Conservation (phyloP, 2,888 invertebrate genomes). For the Amiota communis region DNA sequence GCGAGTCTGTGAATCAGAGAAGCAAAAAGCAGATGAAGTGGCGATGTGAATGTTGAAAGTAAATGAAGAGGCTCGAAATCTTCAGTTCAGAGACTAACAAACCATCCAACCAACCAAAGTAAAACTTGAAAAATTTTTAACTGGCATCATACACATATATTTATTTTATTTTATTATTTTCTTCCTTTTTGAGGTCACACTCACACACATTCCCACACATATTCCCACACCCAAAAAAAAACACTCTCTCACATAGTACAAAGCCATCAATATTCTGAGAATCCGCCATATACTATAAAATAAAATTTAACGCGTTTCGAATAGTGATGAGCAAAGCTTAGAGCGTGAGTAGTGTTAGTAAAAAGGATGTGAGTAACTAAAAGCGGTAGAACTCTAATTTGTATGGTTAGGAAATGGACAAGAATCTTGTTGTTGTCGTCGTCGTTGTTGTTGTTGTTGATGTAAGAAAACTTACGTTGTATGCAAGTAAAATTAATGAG, state of each 20-base stretch:
- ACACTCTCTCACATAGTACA: too few relatives aligned
- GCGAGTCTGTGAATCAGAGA: not conserved
- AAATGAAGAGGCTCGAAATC: not conserved
- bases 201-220: too few relatives aligned
- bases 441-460: not conserved
- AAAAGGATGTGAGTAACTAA: not conserved
- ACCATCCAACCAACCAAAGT: not conserved
- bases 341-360: not conserved
- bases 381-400: not conserved
- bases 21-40: not conserved
- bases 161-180: constrained; percentile 7
- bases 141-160: not conserved
- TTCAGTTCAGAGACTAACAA: not conserved
- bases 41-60: not conserved
- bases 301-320: constrained; percentile 12
- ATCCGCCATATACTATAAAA: constrained; percentile 19
- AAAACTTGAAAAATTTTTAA: constrained; percentile 1
- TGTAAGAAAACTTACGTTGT: not conserved
- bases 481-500: not conserved
- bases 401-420: too few relatives aligned
- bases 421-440: too few relatives aligned
- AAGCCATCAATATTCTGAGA: constrained; percentile 15
- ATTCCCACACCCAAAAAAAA: too few relatives aligned
- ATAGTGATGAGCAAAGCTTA: constrained; percentile 17
- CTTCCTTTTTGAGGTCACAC: not conserved